phyloP scores from a whole-genome alignment of 1,140 invertebrate genomes.

The Magallana ariakensis region DNA sequence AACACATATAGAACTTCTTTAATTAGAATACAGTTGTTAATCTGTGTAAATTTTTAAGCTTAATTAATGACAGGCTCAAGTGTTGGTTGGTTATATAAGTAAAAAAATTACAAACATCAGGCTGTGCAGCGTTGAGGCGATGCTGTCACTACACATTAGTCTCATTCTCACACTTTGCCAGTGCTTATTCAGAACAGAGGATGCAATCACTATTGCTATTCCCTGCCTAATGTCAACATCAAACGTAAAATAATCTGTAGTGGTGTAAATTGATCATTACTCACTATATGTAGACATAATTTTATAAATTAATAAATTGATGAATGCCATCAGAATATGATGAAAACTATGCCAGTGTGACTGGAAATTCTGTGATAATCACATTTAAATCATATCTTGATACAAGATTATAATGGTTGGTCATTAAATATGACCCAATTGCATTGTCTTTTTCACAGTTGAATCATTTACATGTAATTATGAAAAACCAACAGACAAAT shows the following conservation, averaged over 20 bases:
- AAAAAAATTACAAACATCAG: neutral
- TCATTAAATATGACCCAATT: constrained; percentile 14
- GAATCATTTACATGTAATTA: constrained; percentile 3
- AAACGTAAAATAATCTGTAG: too few species aligned
- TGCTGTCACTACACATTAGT: constrained; percentile 12
- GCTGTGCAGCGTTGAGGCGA: constrained; percentile 1
- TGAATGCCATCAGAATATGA: too few species aligned
- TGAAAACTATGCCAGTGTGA: too few species aligned
- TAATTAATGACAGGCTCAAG: constrained; percentile 19
- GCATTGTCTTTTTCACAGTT: neutral
- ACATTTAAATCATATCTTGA: too few species aligned
- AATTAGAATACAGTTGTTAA: neutral
- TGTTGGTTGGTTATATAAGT: neutral
- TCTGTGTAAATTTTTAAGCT: neutral
- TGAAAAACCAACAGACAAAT: neutral
- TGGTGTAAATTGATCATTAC: too few species aligned
- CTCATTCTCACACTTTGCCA: constrained; percentile 33
- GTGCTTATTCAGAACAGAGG: too few species aligned
- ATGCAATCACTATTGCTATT: too few species aligned
- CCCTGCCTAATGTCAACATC: too few species aligned
- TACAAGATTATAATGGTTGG: too few species aligned
- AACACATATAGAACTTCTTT: neutral
- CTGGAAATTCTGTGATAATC: too few species aligned
- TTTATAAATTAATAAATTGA: too few species aligned
- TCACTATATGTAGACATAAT: too few species aligned